phyloP scores from a whole-genome alignment of 2,888 invertebrate species.

The Drosophila mettleri region DNA sequence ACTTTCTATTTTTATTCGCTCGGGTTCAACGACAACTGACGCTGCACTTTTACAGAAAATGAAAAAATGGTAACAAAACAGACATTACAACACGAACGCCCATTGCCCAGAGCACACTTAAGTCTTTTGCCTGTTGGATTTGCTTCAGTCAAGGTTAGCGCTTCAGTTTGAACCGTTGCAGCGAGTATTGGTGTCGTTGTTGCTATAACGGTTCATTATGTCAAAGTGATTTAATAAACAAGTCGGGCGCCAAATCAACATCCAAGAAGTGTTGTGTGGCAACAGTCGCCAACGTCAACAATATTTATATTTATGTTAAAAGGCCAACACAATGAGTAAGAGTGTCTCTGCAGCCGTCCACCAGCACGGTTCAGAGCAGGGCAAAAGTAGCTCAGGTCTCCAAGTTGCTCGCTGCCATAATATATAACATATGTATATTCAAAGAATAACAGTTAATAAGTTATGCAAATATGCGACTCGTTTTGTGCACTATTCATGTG shows the following conservation, averaged over 20 bases:
- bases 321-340: constrained; percentile 51
- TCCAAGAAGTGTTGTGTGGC: constrained; percentile 29
- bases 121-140: constrained; percentile 24
- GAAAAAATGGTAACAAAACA: constrained; percentile 45
- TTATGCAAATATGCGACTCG: constrained; percentile 35
- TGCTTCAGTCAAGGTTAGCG: constrained; percentile 67
- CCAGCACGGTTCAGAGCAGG: constrained; percentile 29
- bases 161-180: constrained; percentile 27
- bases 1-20: constrained; percentile 72
- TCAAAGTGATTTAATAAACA: constrained; percentile 71
- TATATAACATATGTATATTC: background rate
- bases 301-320: constrained; percentile 45
- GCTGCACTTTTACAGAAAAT: constrained; percentile 69
- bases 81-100: constrained; percentile 61
- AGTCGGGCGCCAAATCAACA: constrained; percentile 23
- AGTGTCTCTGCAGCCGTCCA: constrained; percentile 10
- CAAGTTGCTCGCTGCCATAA: constrained; percentile 21
- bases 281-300: constrained; percentile 33
- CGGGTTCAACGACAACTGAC: constrained; percentile 75
- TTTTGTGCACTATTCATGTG: background rate
- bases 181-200: constrained; percentile 8
- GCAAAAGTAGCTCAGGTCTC: constrained; percentile 34
- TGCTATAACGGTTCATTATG: constrained; percentile 77
- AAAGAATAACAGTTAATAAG: constrained; percentile 29
- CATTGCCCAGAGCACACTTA: constrained; percentile 36